These are phyloP conservation scores for Atractosteus spatula DNA, from an alignment of 2,113 vertebrate species.

Conservation along the genomic window DNA sequence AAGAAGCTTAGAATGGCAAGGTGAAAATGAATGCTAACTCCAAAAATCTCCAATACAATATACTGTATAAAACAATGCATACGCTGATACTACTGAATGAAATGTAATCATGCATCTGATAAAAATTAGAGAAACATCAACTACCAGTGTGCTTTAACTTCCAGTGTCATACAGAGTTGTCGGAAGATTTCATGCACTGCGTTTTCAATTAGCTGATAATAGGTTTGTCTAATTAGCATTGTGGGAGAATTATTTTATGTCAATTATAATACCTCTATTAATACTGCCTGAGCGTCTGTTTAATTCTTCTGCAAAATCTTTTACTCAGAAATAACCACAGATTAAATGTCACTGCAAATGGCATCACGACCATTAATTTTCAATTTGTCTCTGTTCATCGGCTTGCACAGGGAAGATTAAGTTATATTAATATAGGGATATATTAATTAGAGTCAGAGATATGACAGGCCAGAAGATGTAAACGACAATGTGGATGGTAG, in stretches of 20 bases:
- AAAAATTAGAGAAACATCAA: no score
- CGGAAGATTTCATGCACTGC: neutral
- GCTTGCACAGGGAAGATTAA: neutral
- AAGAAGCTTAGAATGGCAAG: no score
- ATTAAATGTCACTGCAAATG: conserved; percentile 1
- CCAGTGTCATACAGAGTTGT: neutral
- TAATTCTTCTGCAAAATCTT: neutral
- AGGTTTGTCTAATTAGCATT: conserved; percentile 43
- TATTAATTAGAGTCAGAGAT: conserved; percentile 5
- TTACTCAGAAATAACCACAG: neutral
- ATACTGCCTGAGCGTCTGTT: conserved; percentile 9
- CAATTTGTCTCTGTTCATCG: conserved; percentile 1
- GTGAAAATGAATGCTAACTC: no score
- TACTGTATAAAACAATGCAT: no score
- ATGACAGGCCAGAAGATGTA: conserved; percentile 2
- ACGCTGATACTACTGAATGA: no score
- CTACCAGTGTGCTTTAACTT: no score
- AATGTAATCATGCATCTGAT: no score
- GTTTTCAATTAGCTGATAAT: conserved; percentile 31
- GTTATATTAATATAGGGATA: neutral
- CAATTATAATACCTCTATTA: conserved; percentile 41
- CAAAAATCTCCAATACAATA: no score
- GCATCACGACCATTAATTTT: neutral
- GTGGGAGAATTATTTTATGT: conserved; percentile 31
- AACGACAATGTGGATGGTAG: neutral